Base-by-base conservation (phyloP, 2,888 invertebrate species). In the Homarus gammarus region DNA sequence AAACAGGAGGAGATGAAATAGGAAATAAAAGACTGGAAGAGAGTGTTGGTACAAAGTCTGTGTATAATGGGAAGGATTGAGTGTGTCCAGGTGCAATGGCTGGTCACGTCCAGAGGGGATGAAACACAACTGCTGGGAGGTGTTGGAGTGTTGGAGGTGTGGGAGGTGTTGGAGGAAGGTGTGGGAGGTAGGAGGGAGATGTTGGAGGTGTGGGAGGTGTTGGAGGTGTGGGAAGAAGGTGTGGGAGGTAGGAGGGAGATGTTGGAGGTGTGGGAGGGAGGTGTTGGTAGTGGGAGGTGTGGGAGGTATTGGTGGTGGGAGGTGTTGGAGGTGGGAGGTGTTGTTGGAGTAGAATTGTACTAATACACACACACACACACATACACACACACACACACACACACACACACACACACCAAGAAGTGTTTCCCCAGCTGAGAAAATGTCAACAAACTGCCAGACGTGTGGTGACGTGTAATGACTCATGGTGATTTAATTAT, bases 311-410 rank as follows among this genome's bases (percentile, higher is more conserved):
- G 5, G 72, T 15, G 36, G 6, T 33, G 18, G 3, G 72, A 72
- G 72, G 15, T 15, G 15, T 8, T 2, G 2, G 64, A 27, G 64
- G 64, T 64, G 27, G 64, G 12, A 31, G 27, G 15, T 10, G 36
- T n/a, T n/a, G n/a, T n/a, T 10, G 70, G 15, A 27, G 2, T 2
- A 70, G 70, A 70, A n/a, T 10, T 15, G 27, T 31, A 70, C 27
- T 27, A 3, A 27, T 31, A 70, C 70, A 22, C 70, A 70, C 22
- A 22, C 70, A 40, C 40, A 75, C 36, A 15, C 38, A 73, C 36
- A 73, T 31, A 70, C 70, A 70, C 70, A 70, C 70, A 70, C 73
- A 73, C 73, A 73, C 73, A 73, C 73, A 73, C 73, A 33, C 73
- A 36, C 73, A 73, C 51, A 51, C 51, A 5, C 51, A 51, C 51